A percentile compares a stretch with the other conserved stretches of the same genome.
Evolutionary conservation across 37 sponge, comb jelly and placozoan species (phyloP).

Genomic region (Beroe ovata): DNA sequence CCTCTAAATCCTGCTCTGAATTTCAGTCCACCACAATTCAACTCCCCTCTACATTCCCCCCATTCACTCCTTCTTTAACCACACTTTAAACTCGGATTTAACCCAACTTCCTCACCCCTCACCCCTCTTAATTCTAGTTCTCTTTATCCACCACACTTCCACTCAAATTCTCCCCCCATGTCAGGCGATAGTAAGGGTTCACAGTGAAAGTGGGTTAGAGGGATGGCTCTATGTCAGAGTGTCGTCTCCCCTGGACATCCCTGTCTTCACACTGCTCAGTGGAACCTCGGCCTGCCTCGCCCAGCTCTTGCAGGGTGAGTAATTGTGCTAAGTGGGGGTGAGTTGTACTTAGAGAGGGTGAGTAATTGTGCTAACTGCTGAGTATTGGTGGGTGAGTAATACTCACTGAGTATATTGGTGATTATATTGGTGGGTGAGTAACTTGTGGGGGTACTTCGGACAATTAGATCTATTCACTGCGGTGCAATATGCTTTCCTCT

Average conservation of each 20-base stretch:
- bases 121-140: neutral
- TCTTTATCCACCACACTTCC: neutral
- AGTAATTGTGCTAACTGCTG: neutral
- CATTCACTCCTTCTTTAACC: too few relatives aligned
- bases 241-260: conserved; percentile 49
- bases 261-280: conserved; percentile 7
- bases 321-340: too few relatives aligned
- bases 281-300: neutral
- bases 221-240: conserved; percentile 17
- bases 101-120: neutral
- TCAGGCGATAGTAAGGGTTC: conserved; percentile 11
- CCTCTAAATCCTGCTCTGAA: neutral
- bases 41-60: neutral
- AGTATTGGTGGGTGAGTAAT: neutral
- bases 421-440: too few relatives aligned
- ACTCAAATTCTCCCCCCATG: neutral
- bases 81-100: too few relatives aligned
- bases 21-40: neutral
- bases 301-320: neutral
- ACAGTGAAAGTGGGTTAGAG: conserved; percentile 4
- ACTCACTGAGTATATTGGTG: neutral
- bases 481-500: too few relatives aligned
- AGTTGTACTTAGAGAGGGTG: neutral
- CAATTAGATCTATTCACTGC: too few relatives aligned
- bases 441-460: too few relatives aligned